Evolutionary conservation across 2,888 invertebrate genomes (phyloP), one percentile per base, ranked within the genome.

Genomic region (Eurytoma adleriae): DNA sequence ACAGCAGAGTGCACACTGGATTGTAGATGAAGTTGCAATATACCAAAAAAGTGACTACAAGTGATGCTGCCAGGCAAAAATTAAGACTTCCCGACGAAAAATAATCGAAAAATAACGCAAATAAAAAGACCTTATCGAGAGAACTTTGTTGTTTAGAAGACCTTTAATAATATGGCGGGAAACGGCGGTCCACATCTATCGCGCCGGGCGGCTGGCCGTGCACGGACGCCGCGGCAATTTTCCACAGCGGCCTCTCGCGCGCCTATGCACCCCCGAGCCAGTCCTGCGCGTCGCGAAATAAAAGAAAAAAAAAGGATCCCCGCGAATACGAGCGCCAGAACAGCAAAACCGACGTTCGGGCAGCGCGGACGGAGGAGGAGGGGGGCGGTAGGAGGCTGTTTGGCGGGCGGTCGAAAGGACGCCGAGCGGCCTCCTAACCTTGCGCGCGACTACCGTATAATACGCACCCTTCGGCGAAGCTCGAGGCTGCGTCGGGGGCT

Each of bases 111-210:
- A n/a, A 24, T 24, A 62, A 57, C 10, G 7, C 18, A 24, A 76
- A 79, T 71, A 27, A 68, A 68, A 56, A 13, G 10, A 77, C 81
- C 77, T 79, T 66, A 24, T 30, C 3, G 24, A 54, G 75, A 74
- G 64, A 80, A 16, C 48, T 54, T 18, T 30, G 61, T 87, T 86
- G 87, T 85, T 84, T 50, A 85, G 79, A 76, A 84, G 78, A 82
- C 74, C 79, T 84, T 86, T 86, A 82, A 87, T 86, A 86, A 85
- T 84, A 84, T 86, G 88, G 88, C 88, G 89, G 88, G 88, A 89
- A 89, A 87, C 82, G 78, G 79, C 84, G 82, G 82, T 84, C 85
- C 61, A 62, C 81, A 86, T 88, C 79, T 85, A 89, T 87, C 40
- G 40, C 40, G 40, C 40, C 40, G 7, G 40, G 85, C 88, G 87